Base-by-base conservation (phyloP, 2,113 vertebrate species). In the Albula glossodonta region DNA sequence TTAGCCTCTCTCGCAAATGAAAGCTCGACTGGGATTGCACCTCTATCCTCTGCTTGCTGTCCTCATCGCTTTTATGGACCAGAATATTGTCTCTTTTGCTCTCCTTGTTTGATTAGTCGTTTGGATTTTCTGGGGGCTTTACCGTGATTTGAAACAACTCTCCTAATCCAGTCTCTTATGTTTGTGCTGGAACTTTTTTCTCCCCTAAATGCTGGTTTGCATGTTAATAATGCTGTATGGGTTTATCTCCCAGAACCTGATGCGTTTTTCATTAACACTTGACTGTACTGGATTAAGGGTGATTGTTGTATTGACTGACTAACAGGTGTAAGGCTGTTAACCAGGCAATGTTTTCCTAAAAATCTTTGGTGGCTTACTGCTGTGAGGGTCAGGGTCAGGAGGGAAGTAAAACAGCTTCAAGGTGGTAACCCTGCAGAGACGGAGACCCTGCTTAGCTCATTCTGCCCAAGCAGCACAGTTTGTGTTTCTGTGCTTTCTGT, bases 21-120 rank as follows among this genome's bases (percentile, higher is more conserved):
- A 89, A 86, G 80, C 87, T 89, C 60, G 85, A 83, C 84, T 88
- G 50, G 51, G 83, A 63, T 80, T 80, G 63, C 82, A 86, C 78
- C 84, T 86, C 77, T 51, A 15, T 57, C 22, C 57, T 12, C 6
- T 51, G 50, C 60, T 70, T 50, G 17, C 11, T 74, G 50, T 22
- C 50, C 78, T 80, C n/a, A 53, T 31, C 41, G n/a, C 56, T 81
- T 80, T 10, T 13, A n/a, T 51, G 50, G 51, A 41, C n/a, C 49
- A 52, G 2, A 31, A 25, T 25, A 51, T 60, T 81, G 12, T 19
- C 49, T 25, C 50, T 81, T 81, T 52, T 10, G 25, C 19, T 52
- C 49, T n/a, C n/a, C 49, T 2, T 81, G 70, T 74, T 74, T 74
- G 70, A 74, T 74, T 31, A 74, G 70, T 74, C 3, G 9, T 51